Evolutionary conservation across 2,888 invertebrate species (phyloP).

Genomic region (Buathra laborator): DNA sequence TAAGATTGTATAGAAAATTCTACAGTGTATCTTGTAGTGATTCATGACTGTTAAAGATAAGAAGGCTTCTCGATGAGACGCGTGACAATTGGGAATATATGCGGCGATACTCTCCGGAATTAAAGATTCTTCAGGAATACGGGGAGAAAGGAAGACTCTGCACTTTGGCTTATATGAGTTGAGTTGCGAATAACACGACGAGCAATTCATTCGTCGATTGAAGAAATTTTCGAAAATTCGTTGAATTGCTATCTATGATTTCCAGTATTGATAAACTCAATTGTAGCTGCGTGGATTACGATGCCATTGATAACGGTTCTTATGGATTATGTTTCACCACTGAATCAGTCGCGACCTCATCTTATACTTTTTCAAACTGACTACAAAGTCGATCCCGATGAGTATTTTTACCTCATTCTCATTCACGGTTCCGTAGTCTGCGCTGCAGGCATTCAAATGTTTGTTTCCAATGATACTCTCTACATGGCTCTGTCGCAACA

Average conservation of each 20-base stretch:
- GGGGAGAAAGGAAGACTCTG: slow-evolving; percentile 6
- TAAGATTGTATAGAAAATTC: background rate
- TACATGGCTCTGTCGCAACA: slow-evolving; percentile 16
- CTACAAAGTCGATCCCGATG: slow-evolving; percentile 29
- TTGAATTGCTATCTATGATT: background rate
- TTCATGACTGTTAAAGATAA: background rate
- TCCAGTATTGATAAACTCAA: background rate
- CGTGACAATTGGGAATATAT: background rate
- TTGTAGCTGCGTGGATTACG: background rate
- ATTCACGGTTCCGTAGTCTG: background rate
- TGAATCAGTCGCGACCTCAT: slow-evolving; percentile 13
- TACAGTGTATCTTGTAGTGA: background rate
- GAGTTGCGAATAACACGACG: too few species aligned
- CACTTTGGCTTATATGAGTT: too few species aligned
- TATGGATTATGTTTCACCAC: slow-evolving; percentile 3
- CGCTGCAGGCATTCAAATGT: background rate
- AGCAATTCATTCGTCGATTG: background rate
- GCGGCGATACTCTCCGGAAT: background rate
- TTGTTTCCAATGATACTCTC: slow-evolving; percentile 6
- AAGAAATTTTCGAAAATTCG: background rate
- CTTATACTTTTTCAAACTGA: background rate
- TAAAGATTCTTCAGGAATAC: slow-evolving; percentile 1
- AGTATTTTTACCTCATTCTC: slow-evolving; percentile 12
- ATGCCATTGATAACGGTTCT: background rate
- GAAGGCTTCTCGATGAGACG: slow-evolving; percentile 2